Percentiles rank a stretch among this genome's conserved stretches.
Evolutionary conservation across 2,797 vertebrate genomes (phyloP).

Genomic region (Morus bassanus): DNA sequence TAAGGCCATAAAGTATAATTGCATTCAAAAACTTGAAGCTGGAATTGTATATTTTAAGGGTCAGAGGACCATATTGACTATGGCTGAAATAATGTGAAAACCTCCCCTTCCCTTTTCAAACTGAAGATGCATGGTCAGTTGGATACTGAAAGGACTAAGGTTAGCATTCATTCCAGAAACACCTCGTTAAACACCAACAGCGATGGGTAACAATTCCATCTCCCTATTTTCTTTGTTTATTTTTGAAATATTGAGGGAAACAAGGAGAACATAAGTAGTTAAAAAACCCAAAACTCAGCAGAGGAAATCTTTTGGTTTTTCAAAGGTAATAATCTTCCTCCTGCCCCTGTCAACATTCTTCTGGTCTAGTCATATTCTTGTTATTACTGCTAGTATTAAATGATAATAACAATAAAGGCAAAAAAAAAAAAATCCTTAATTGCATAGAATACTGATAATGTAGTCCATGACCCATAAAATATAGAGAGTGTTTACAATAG

Average conservation of each 20-base stretch:
- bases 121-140: neutral
- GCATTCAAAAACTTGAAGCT: neutral
- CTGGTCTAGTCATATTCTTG: neutral
- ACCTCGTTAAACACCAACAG: neutral
- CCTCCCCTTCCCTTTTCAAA: neutral
- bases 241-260: neutral
- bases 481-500: rapidly evolving
- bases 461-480: neutral
- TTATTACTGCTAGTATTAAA: neutral
- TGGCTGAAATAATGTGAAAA: neutral
- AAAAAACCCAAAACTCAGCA: neutral
- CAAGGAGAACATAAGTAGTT: neutral
- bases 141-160: neutral
- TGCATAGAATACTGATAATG: neutral
- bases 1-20: neutral
- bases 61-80: neutral
- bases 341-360: neutral
- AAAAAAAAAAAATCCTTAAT: neutral
- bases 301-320: neutral
- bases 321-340: neutral
- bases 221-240: neutral
- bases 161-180: neutral
- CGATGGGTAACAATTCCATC: neutral
- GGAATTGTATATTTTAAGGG: neutral
- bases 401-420: rapidly evolving